A percentile compares a stretch with the other conserved stretches of the same genome.
These are phyloP conservation scores for Aphrophora alni DNA, from an alignment of 2,888 invertebrate genomes.

Conservation along the genomic window DNA sequence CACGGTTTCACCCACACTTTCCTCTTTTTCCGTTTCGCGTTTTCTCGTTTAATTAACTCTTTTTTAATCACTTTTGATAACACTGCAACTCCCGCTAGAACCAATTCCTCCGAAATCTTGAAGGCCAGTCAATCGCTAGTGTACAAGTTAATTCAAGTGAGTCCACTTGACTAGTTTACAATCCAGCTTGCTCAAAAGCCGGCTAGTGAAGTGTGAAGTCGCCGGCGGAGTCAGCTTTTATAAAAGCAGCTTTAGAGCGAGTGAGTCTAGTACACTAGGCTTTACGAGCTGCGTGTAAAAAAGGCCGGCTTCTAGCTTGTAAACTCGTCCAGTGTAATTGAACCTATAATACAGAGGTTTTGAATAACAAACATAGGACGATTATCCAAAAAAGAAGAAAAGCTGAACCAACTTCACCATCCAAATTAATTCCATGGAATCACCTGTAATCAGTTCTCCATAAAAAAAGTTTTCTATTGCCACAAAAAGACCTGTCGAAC, in stretches of 20 bases:
- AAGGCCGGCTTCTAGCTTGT: too few species aligned
- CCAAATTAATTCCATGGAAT: too few species aligned
- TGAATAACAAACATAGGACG: too few species aligned
- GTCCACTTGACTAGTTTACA: not conserved
- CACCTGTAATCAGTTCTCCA: too few species aligned
- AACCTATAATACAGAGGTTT: too few species aligned
- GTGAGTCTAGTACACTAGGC: not conserved
- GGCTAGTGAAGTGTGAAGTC: not conserved
- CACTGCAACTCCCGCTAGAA: not conserved
- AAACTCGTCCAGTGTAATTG: too few species aligned
- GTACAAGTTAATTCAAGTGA: not conserved
- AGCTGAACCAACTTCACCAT: too few species aligned
- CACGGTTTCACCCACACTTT: conserved; percentile 2
- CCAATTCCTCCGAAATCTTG: not conserved
- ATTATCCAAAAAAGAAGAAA: too few species aligned
- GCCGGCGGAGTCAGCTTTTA: not conserved
- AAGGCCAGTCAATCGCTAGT: not conserved
- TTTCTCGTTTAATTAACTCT: conserved; percentile 4
- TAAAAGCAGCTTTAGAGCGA: conserved; percentile 6
- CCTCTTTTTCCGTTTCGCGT: conserved; percentile 10
- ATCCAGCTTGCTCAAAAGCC: not conserved
- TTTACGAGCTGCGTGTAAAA: conserved; percentile 11
- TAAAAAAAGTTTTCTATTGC: too few species aligned
- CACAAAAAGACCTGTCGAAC: too few species aligned
- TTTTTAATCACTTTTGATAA: not conserved